Base-by-base conservation (phyloP, 2,888 invertebrate genomes). In the Loripinus fragilis region DNA sequence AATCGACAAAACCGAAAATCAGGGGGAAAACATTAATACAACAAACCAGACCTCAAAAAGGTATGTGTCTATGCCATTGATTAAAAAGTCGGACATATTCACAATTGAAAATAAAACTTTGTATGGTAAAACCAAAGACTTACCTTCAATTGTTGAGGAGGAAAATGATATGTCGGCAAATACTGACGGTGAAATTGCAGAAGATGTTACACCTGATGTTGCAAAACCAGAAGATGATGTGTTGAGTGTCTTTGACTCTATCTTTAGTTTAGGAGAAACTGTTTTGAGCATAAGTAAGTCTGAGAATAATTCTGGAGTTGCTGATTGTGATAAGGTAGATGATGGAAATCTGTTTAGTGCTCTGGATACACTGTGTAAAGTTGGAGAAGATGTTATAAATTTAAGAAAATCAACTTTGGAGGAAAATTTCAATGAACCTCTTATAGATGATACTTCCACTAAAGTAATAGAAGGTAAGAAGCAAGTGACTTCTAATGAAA, bases 191-290 rank as follows among this genome's bases (percentile, higher is more conserved):
- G 48, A n/a, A 20, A 17, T 20, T 15, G 10, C 17, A 48, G 20
- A 10, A 7, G 25, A 52, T 8, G 52, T 25, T 7, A 23, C 10
- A 23, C n/a, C n/a, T n/a, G 52, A 52, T 8, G 25, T 25, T 8
- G 8, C 30, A 33, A 33, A 33, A 33, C 2, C 30, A 60, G 33
- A 60, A 8, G 60, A 60, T 60, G 60, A 60, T 60, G 60, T 60
- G 3, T 60, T 60, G 33, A 20, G n/a, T 33, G 60, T 60, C 10
- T 60, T 60, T 60, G 60, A 60, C 33, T 60, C 60, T 28, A 17
- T 60, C 33, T 60, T 60, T 20, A 60, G 33, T 60, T 33, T 60
- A 33, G 60, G 60, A 33, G 60, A 60, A 30, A 60, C 60, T 17
- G 33, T 60, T n/a, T 17, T 60, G 10, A 60, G 60, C 17, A 15